Evolutionary conservation across 2,797 vertebrate genomes (phyloP).

Genomic region (Epinephelus malabaricus): DNA sequence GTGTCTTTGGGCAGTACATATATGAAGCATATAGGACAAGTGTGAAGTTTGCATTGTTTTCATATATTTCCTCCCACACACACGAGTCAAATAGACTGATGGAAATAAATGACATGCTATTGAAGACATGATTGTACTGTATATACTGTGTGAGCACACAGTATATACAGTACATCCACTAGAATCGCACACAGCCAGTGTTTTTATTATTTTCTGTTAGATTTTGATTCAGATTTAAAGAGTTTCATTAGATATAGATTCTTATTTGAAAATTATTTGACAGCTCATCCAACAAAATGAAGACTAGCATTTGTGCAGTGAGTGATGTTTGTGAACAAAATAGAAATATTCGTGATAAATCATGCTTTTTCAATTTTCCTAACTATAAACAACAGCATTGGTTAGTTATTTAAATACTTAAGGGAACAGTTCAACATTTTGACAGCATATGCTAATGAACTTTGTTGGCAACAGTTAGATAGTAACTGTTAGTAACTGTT

Average conservation of each 20-base stretch:
- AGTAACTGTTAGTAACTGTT: too few relatives aligned
- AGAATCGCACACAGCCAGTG: neutral
- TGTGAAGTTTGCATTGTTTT: conserved; percentile 8
- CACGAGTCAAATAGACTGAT: neutral
- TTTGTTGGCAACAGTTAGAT: neutral
- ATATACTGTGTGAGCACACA: neutral
- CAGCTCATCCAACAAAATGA: neutral
- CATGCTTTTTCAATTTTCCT: neutral
- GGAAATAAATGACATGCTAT: neutral
- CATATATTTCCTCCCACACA: neutral
- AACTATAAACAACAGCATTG: neutral
- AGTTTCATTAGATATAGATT: neutral
- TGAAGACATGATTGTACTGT: neutral
- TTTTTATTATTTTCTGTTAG: neutral
- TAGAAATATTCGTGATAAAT: neutral
- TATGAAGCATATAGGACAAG: conserved; percentile 29
- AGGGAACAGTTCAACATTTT: neutral
- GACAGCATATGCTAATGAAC: neutral
- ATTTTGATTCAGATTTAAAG: neutral
- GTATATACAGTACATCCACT: neutral
- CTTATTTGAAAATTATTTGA: conserved; percentile 1
- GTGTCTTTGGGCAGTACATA: conserved; percentile 30
- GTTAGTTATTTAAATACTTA: neutral
- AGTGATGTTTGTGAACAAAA: neutral
- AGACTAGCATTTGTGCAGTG: neutral